Base-by-base conservation (phyloP, 1,140 invertebrate genomes). In the Drosophila sproati region DNA sequence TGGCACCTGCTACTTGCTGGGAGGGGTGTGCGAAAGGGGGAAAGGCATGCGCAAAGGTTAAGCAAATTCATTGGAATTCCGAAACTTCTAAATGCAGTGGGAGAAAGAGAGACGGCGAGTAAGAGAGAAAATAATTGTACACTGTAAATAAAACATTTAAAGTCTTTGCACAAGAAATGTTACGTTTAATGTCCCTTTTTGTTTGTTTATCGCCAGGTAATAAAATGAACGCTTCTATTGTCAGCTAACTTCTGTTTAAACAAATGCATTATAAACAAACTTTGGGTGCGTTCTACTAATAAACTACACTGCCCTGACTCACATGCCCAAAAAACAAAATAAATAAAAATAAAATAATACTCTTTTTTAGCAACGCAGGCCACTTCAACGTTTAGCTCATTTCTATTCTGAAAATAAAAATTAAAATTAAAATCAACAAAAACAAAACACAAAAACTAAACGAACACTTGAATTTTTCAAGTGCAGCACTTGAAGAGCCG, bases 1-100 rank as follows among this genome's bases (percentile, higher is more conserved):
- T 87, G 80, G 83, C 83, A 88, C 83, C 80, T 82, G 82, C 67
- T 82, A 51, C 34, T 31, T 35, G 28, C 20, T 20, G 28, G 2
- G 34, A 20, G 10, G 28, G 29, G 28, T 5, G 31, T 55, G 43
- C 6, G 57, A 31, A 43, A n/a, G 8, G 8, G 35, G 67, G 34
- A 32, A 28, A 35, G 57, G 34, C 56, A 67, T 60, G 39, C 56
- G 34, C 31, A 68, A 68, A 73, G 56, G 59, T 55, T 64, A 73
- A 54, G 31, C 52, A 52, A 55, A 56, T 31, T 20, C 39, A 54
- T 20, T 56, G 34, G 43, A 7, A 20, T 20, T 20, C 57, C 8
- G 28, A 8, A 12, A 35, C n/a, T 5, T 32, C 12, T 48, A 37
- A 29, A 41, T 31, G n/a, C 20, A 20, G 20, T 20, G 20, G 20